phyloP scores from a whole-genome alignment of 2,888 invertebrate genomes.

The Drosophila aldrichi region DNA sequence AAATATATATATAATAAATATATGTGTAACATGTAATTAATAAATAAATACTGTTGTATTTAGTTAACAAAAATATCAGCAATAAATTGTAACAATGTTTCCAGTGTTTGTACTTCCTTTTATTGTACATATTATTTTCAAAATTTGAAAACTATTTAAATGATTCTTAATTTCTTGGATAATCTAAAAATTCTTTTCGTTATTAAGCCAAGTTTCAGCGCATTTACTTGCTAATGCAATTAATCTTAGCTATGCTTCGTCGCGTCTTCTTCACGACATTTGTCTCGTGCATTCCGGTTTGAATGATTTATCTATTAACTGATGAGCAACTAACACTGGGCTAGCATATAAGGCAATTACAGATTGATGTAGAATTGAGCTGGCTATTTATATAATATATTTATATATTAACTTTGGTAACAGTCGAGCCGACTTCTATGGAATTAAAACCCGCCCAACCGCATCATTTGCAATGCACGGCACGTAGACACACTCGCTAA shows the following conservation, averaged over 20 bases:
- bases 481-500: conserved; percentile 47
- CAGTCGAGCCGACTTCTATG: conserved; percentile 48
- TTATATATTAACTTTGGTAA: conserved; percentile 39
- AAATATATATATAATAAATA: conserved; percentile 3
- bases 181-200: neutral
- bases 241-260: neutral
- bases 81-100: conserved; percentile 72
- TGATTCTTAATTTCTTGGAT: too few relatives aligned
- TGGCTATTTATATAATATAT: conserved; percentile 29
- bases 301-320: conserved; percentile 28
- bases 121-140: too few relatives aligned
- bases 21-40: conserved; percentile 40
- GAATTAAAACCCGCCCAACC: conserved; percentile 64
- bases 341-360: conserved; percentile 49
- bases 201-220: neutral
- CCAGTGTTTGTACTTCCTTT: conserved; percentile 2
- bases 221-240: neutral
- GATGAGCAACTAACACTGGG: conserved; percentile 31
- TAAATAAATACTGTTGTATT: conserved; percentile 58
- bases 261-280: conserved; percentile 5
- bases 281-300: conserved; percentile 33
- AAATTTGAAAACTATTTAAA: too few relatives aligned
- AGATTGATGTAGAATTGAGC: conserved; percentile 19
- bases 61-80: conserved; percentile 68
- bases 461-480: conserved; percentile 67